phyloP scores from a whole-genome alignment of 2,888 invertebrate genomes.

The Hirtodrosophila confusa region DNA sequence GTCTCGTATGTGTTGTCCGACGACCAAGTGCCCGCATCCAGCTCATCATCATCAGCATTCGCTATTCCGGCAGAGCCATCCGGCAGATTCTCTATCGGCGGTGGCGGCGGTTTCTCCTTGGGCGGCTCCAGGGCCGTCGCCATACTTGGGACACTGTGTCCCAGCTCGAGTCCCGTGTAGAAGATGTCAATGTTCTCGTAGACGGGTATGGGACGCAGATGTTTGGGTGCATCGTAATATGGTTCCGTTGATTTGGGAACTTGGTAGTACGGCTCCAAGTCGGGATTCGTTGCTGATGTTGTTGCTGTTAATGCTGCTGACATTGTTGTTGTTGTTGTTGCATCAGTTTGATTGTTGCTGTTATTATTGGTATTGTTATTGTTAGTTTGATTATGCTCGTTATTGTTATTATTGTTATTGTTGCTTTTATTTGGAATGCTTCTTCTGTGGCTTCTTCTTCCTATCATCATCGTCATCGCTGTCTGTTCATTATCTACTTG shows the following conservation, averaged over 20 bases:
- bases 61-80: constrained; percentile 6
- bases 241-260: constrained; percentile 83
- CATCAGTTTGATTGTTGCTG: constrained; percentile 45
- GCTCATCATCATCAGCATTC: constrained; percentile 52
- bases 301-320: constrained; percentile 15
- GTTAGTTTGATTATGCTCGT: constrained; percentile 57
- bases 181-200: constrained; percentile 88
- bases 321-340: constrained; percentile 53
- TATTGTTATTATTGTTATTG: constrained; percentile 55
- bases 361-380: constrained; percentile 53
- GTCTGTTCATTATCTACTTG: constrained; percentile 73
- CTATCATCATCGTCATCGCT: constrained; percentile 44
- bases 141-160: constrained; percentile 16
- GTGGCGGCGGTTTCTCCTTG: constrained; percentile 94
- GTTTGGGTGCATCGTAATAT: constrained; percentile 84
- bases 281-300: constrained; percentile 30
- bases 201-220: constrained; percentile 85
- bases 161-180: constrained; percentile 80
- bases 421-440: constrained; percentile 70
- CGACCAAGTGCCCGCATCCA: constrained; percentile 77
- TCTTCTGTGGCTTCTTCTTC: constrained; percentile 55
- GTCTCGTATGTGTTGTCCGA: constrained; percentile 83
- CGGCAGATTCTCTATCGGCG: constrained; percentile 85
- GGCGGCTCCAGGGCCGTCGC: constrained; percentile 87
- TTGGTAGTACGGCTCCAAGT: constrained; percentile 83